Conservation (phyloP, 2,797 vertebrate genomes). For the Pitangus sulphuratus region DNA sequence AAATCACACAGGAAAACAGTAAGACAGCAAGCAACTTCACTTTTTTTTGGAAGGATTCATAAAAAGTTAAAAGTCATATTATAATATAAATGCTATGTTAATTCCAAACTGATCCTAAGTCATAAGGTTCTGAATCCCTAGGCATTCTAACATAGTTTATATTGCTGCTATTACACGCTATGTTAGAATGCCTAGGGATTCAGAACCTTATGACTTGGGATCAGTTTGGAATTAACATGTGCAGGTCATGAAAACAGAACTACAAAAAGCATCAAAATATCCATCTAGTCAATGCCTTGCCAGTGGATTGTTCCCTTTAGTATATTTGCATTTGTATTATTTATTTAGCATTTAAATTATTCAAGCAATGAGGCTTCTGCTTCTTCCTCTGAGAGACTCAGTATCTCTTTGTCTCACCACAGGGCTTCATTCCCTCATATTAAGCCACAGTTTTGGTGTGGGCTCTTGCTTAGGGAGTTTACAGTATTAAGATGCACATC, state of each 20-base stretch:
- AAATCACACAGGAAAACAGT: not conserved
- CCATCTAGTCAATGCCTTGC: not conserved
- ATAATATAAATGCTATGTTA: no score
- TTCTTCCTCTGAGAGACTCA: constrained; percentile 29
- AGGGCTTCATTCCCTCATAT: constrained; percentile 2
- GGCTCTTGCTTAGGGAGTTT: not conserved
- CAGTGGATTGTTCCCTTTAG: not conserved
- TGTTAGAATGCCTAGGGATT: not conserved
- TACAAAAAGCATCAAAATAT: not conserved
- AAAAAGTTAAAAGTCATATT: no score
- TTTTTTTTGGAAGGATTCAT: not conserved
- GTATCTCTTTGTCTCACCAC: constrained; percentile 19
- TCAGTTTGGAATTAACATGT: not conserved
- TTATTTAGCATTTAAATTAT: constrained; percentile 68
- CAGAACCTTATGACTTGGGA: not conserved
- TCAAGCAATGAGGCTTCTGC: constrained; percentile 29
- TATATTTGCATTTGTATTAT: constrained; percentile 65
- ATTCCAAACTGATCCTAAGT: no score
- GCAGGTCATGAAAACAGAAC: constrained; percentile 1
- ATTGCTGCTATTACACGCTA: not conserved
- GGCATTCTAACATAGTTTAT: no score
- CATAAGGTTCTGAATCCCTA: no score
- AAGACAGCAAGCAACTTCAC: not conserved
- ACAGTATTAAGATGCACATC: not conserved
- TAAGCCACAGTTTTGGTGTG: not conserved